Percentiles rank a stretch among this genome's conserved stretches.
phyloP scores from a whole-genome alignment of 2,888 invertebrate genomes.

The Ophraella communa region DNA sequence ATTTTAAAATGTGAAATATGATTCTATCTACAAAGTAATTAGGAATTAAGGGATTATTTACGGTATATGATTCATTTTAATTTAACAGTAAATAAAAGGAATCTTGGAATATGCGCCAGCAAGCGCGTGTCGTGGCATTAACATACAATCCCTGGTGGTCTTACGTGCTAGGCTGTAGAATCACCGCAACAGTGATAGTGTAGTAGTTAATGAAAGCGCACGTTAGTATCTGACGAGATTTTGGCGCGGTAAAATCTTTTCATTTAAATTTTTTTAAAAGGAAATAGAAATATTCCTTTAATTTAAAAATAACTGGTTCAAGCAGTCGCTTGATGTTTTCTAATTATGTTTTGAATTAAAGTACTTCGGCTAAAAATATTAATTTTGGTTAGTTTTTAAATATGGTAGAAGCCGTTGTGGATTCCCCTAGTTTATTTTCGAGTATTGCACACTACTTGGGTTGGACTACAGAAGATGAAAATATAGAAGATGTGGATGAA shows the following conservation, averaged over 20 bases:
- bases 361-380: not conserved
- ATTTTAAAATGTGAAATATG: no score
- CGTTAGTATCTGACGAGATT: not conserved
- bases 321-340: no score
- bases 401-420: conserved; percentile 38
- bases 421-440: conserved; percentile 48
- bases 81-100: not conserved
- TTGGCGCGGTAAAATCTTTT: not conserved
- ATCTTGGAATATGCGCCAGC: not conserved
- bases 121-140: not conserved
- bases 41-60: not conserved
- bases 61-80: not conserved
- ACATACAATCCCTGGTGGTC: not conserved
- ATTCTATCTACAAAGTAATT: no score
- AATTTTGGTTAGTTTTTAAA: not conserved
- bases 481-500: conserved; percentile 51
- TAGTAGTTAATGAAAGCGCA: not conserved
- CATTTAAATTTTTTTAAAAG: not conserved
- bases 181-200: conserved; percentile 2
- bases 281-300: no score
- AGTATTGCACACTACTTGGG: conserved; percentile 51
- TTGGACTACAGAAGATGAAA: conserved; percentile 43
- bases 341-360: no score
- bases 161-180: not conserved
- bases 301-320: not conserved